A percentile compares a stretch with the other conserved stretches of the same genome.
phyloP scores from a whole-genome alignment of 2,113 vertebrate genomes.

The Nerophis ophidion region DNA sequence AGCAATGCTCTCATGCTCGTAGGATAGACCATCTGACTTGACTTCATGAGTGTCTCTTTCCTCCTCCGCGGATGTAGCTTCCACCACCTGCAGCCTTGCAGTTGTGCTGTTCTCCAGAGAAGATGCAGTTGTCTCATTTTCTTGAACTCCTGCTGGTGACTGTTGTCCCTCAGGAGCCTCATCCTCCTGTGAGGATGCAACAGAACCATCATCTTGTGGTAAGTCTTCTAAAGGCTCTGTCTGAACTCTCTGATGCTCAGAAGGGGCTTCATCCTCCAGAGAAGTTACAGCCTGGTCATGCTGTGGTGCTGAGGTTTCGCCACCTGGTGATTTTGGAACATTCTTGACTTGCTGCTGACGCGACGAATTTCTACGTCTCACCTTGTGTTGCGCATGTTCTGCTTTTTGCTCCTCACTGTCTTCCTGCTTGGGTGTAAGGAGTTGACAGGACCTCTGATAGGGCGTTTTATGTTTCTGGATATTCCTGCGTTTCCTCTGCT shows the following conservation, averaged over 20 bases:
- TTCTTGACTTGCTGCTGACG: constrained; percentile 1
- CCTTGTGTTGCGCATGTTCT: background rate
- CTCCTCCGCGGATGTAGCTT: background rate
- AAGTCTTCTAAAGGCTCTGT: too few species aligned
- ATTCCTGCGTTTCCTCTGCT: constrained; percentile 1
- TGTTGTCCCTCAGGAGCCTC: background rate
- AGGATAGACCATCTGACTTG: background rate
- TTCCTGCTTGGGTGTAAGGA: background rate
- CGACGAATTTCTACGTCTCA: background rate
- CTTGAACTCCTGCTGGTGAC: background rate
- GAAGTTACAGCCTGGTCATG: background rate
- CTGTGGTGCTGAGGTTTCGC: too few species aligned
- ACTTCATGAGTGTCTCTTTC: background rate
- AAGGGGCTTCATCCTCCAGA: background rate
- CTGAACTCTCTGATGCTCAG: background rate
- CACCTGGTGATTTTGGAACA: too few species aligned
- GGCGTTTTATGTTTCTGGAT: background rate
- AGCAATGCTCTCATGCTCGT: background rate
- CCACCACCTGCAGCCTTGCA: too few species aligned
- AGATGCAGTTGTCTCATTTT: background rate
- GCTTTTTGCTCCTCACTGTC: background rate
- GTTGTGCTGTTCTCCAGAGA: background rate
- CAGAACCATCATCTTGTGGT: too few species aligned
- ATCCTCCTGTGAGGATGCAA: background rate
- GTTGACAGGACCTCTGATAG: background rate